Base-by-base conservation (phyloP, 1,140 invertebrate genomes). In the Euglossa dilemma region DNA sequence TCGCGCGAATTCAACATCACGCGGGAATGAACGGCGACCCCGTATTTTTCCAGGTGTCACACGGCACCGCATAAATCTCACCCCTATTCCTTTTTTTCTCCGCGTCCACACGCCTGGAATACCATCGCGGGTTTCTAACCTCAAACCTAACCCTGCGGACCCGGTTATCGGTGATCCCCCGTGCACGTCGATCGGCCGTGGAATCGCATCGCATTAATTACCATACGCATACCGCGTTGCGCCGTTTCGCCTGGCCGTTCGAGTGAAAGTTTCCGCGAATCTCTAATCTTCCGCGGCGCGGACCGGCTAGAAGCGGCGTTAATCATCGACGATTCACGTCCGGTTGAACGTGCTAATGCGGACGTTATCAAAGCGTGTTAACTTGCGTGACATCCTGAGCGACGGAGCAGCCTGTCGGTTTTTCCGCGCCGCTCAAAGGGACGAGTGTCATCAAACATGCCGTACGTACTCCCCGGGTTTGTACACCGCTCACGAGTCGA, bases 401-500 rank as follows among this genome's bases (percentile, higher is more conserved):
- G 72, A 63, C 50, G 18, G 43, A 36, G 71, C 61, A 36, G 61
- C 11, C 71, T 43, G 72, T 82, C 72, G 73, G 80, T 82, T 76
- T 50, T 69, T 50, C 80, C 50, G 45, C 52, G 57, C 57, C 14
- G 50, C 61, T 76, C 80, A 82, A 82, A 82, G 80, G 63, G 54
- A 82, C 52, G 54, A 76, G 80, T 69, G 73, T 67, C 80, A 82
- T 82, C 80, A 82, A 76, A 82, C 80, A 75, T 82, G 80, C 80
- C 80, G 73, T 67, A 23, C 73, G 80, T 81, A 75, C 56, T 57
- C 61, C 59, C 18, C 43, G n/a, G 36, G 63, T 82, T 82, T 82
- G 63, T 75, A 82, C 28, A 75, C 80, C 25, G 63, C 80, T 82
- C 80, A 76, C 80, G 80, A 82, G 72, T 20, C 63, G 23, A 59